Evolutionary conservation across 1,140 invertebrate genomes (phyloP), one percentile per base, ranked within the genome.

Genomic region (Neodiprion pinetum): DNA sequence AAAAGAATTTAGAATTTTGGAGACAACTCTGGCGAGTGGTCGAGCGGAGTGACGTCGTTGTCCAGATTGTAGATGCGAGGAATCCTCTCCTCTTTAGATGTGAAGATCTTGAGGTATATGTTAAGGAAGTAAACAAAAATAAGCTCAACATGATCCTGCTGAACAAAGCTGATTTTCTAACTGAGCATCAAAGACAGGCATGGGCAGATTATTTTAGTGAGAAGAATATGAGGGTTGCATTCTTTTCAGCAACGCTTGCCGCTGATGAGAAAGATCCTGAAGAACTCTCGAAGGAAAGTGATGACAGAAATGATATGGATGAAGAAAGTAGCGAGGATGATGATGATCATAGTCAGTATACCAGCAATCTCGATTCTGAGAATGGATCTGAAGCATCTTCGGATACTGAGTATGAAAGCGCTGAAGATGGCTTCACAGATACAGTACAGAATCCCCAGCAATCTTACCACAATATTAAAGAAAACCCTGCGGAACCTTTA

Each of bases 1-100:
- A 99, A 84, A 96, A 97, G 79, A 99, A 99, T 89, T 88, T 99
- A 17, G 98, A 99, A 86, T 96, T 99, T 77, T 99, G 99, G 99
- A 91, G 98, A 66, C 98, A 99, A 87, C 86, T 99, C 8, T 99
- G 99, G 99, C 91, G 98, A 80, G 98, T 99, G 1, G 92, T 99
- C 17, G 99, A 99, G 86, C 93, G 96, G 80, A 98, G 97, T 84
- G 97, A 99, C 90, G 91, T 99, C 67, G 89, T 99, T 48, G 93
- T 99, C 11, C 97, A 99, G 85, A 97, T 99, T 80, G 93, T 99
- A 0, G 99, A 99, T 91, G 97, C 96, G 1, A 91, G 99, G 80
- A 99, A 99, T 91, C 98, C 98, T 3, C 85, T 99, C 48, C 87
- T 99, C 0, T 99, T 99, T 80, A 93, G 95, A 14, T 99, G 95